Conservation (phyloP, 1,140 invertebrate species). For the Ephestia elutella region DNA sequence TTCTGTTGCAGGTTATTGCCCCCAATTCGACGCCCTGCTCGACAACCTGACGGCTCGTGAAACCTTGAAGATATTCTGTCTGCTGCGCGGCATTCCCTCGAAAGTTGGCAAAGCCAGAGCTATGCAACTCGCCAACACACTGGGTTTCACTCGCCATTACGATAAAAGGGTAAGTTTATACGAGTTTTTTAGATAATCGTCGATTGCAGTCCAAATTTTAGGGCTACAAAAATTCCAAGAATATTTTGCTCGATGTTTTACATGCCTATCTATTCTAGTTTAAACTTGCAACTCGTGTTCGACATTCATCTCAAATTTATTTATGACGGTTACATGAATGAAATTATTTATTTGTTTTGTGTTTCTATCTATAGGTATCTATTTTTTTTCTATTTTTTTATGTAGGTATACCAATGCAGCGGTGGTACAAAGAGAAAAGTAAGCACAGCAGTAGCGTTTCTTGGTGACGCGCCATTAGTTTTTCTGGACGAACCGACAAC, state of each 20-base stretch:
- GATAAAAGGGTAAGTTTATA: conserved; percentile 68
- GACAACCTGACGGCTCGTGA: conserved; percentile 84
- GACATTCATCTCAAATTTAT: no score
- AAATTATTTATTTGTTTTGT: no score
- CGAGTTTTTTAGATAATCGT: no score
- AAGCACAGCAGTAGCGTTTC: conserved; percentile 92
- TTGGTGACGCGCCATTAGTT: conserved; percentile 92
- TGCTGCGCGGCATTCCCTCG: conserved; percentile 79
- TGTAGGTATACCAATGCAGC: conserved; percentile 79
- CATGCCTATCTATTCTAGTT: no score
- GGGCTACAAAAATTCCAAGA: no score
- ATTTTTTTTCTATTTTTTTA: background rate
- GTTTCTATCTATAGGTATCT: background rate
- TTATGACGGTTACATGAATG: no score
- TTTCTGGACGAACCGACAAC: conserved; percentile 91
- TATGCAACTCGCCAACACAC: conserved; percentile 44
- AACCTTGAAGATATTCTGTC: conserved; percentile 81
- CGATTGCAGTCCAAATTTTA: background rate
- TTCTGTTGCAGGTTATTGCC: conserved; percentile 81
- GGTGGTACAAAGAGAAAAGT: conserved; percentile 97
- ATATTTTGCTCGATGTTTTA: no score
- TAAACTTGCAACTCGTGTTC: no score
- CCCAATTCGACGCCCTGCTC: conserved; percentile 85
- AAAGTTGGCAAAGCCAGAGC: conserved; percentile 44
- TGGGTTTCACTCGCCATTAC: conserved; percentile 72